These are phyloP conservation scores for Ips typographus DNA, from an alignment of 1,140 invertebrate species.

Conservation along the genomic window DNA sequence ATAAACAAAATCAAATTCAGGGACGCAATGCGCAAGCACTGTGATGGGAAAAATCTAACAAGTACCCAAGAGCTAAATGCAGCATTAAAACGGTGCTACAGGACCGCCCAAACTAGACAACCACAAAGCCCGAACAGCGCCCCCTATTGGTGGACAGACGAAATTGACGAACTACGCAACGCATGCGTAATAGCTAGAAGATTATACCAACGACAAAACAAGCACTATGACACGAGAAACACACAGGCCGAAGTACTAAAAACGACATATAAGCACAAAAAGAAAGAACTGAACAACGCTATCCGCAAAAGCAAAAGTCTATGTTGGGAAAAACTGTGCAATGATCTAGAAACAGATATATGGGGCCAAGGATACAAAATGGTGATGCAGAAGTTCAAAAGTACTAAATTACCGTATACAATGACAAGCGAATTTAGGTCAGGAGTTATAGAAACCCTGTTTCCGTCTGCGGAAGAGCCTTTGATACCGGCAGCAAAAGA, in stretches of 20 bases:
- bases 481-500: background rate
- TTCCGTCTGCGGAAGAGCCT: constrained; percentile 8
- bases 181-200: constrained; percentile 1
- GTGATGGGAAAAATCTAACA: background rate
- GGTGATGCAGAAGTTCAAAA: constrained; percentile 33
- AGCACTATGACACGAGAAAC: background rate
- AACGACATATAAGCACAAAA: constrained; percentile 1
- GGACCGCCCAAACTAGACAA: background rate
- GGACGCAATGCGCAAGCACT: background rate
- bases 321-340: constrained; percentile 35
- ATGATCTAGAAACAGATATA: constrained; percentile 40
- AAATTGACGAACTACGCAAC: background rate
- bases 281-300: constrained; percentile 25
- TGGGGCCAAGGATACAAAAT: constrained; percentile 44
- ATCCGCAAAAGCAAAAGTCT: constrained; percentile 32
- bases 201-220: background rate
- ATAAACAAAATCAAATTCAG: background rate
- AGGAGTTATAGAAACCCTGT: constrained; percentile 15
- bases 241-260: background rate
- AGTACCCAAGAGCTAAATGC: background rate
- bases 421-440: constrained; percentile 5
- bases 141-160: constrained; percentile 11
- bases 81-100: background rate
- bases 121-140: constrained; percentile 2
- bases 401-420: constrained; percentile 11